These are phyloP conservation scores for Calameuta filiformis DNA, from an alignment of 2,888 invertebrate species.

Conservation along the genomic window DNA sequence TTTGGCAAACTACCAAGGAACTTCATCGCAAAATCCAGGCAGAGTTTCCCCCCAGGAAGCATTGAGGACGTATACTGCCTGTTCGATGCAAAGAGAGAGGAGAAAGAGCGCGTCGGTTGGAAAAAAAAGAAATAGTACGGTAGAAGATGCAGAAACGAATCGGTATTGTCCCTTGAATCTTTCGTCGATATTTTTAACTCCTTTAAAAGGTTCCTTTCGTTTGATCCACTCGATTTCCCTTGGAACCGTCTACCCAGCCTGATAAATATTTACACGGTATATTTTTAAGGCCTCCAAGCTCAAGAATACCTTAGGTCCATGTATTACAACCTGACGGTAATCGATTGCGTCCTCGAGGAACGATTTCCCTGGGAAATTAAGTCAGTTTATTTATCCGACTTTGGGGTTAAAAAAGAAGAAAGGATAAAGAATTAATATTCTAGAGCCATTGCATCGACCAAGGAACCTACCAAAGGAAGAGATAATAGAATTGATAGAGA, in stretches of 20 bases:
- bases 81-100: background rate
- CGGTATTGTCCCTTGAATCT: background rate
- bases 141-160: background rate
- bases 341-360: background rate
- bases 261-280: background rate
- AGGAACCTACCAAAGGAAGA: background rate
- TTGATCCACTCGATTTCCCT: background rate
- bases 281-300: background rate
- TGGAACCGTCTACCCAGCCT: background rate
- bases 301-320: background rate
- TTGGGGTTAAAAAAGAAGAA: background rate
- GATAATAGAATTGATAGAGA: background rate
- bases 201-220: background rate
- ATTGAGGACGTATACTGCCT: conserved; percentile 15
- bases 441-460: background rate
- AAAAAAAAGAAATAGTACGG: background rate
- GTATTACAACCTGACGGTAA: background rate
- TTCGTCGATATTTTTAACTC: background rate
- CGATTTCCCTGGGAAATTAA: background rate
- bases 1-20: conserved; percentile 77
- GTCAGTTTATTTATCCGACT: background rate
- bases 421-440: background rate
- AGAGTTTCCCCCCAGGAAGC: conserved; percentile 22
- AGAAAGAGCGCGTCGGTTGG: background rate
- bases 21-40: conserved; percentile 56